Conservation (phyloP, 37 sponge, comb jelly and placozoan species). For the Ephydatia muelleri region DNA sequence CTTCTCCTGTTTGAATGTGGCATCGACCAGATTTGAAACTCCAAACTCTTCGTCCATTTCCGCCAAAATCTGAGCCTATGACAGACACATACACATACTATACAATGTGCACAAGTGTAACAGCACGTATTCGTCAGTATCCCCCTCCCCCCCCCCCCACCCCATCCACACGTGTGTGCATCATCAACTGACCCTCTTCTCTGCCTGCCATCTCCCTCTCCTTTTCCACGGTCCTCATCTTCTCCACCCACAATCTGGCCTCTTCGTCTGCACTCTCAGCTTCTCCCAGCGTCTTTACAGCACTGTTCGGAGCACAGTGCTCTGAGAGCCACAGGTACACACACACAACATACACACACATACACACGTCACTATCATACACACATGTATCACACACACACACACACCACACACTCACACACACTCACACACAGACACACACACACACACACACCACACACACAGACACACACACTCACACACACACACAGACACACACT, state of each 20-base stretch:
- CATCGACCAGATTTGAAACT: conserved; percentile 63
- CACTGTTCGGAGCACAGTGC: conserved; percentile 14
- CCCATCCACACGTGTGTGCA: background rate
- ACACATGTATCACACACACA: conserved; percentile 21
- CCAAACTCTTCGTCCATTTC: conserved; percentile 95
- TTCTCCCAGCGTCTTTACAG: conserved; percentile 54
- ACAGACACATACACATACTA: background rate
- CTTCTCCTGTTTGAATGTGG: conserved; percentile 19
- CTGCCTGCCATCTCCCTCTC: conserved; percentile 81
- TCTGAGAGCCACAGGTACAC: background rate
- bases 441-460: conserved; percentile 20
- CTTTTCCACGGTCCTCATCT: conserved; percentile 49
- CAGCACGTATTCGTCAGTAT: background rate
- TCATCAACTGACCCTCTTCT: conserved; percentile 47
- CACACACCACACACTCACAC: background rate
- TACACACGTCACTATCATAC: conserved; percentile 40
- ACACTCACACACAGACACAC: conserved; percentile 10
- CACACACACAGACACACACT: no score
- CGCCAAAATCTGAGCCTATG: conserved; percentile 73
- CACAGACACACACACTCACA: background rate
- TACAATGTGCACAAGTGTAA: background rate
- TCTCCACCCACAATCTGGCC: conserved; percentile 67
- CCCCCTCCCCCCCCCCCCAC: background rate
- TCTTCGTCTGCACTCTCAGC: conserved; percentile 40
- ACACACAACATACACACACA: background rate